phyloP scores from a whole-genome alignment of 2,797 vertebrate genomes.

The Acipenser ruthenus region DNA sequence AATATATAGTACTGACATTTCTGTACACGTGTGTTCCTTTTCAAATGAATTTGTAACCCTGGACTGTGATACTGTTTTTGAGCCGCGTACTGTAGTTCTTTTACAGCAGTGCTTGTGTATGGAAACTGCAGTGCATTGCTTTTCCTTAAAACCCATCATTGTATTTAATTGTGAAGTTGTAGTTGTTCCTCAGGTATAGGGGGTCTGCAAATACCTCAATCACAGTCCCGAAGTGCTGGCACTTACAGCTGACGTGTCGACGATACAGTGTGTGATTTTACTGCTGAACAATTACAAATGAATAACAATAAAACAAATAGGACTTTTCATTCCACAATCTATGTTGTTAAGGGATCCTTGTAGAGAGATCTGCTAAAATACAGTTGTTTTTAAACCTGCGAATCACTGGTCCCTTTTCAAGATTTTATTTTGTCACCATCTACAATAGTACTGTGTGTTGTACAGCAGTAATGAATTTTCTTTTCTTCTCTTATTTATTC shows the following conservation, averaged over 20 bases:
- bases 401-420: constrained; percentile 16
- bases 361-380: constrained; percentile 40
- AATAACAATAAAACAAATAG: constrained; percentile 32
- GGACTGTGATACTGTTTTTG: constrained; percentile 13
- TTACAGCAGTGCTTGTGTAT: constrained; percentile 7
- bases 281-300: constrained; percentile 37
- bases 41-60: neutral
- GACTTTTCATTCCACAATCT: constrained; percentile 4
- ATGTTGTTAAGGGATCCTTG: neutral
- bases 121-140: constrained; percentile 1
- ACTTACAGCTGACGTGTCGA: constrained; percentile 60
- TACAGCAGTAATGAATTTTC: constrained; percentile 78
- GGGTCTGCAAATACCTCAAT: constrained; percentile 71
- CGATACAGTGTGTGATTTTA: constrained; percentile 34
- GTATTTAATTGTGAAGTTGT: no score
- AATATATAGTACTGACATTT: no score
- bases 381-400: constrained; percentile 17
- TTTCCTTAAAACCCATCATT: no score
- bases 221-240: constrained; percentile 64
- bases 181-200: constrained; percentile 31
- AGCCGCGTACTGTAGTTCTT: neutral
- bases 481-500: constrained; percentile 95
- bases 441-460: constrained; percentile 73
- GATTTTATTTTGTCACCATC: constrained; percentile 49
- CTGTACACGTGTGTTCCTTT: no score